Evolutionary conservation across 2,797 vertebrate species (phyloP), one percentile per base, ranked within the genome.

Genomic region (Lates japonicus): DNA sequence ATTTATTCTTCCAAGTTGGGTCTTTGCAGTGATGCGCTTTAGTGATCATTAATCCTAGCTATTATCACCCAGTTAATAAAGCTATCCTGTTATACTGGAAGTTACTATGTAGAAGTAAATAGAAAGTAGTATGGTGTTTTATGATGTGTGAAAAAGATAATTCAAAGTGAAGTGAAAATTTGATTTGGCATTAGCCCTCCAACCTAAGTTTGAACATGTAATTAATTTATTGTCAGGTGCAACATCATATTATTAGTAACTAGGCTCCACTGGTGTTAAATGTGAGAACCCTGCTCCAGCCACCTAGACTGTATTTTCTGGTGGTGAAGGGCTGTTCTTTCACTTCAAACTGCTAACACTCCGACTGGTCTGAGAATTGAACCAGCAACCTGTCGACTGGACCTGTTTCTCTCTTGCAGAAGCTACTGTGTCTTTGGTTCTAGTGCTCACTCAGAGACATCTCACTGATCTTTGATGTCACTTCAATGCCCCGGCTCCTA

Each of bases 401-500:
- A 37, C 6, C 35, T 33, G 7, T 29, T 17, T 54, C 59, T 39
- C 16, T 69, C 19, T 4, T 31, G 31, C 39, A 22, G 25, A 49
- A n/a, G 25, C 41, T 31, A 29, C 42, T n/a, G n/a, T 46, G 19
- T 37, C 25, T 74, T 54, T 72, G 25, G 31, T 58, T 67, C 17
- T 1, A 7, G 29, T 70, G 55, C 59, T 60, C 31, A 54, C 22
- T 33, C 39, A 22, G 17, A 63, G 61, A 63, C 44, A 70, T 57
- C 66, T 71, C 71, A 10, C 19, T 58, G 33, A 70, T 78, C 74
- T 33, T 72, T 72, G 64, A 61, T 69, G 71, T 72, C 64, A 55
- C 72, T 86, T 79, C 74, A 70, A 88, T 73, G 69, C 52, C 58
- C 57, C 44, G 49, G 52, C 74, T 63, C 48, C 39, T 31, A 22